Percentiles rank a stretch among this genome's conserved stretches.
phyloP scores from a whole-genome alignment of 2,797 vertebrate genomes.

The Todus mexicanus region DNA sequence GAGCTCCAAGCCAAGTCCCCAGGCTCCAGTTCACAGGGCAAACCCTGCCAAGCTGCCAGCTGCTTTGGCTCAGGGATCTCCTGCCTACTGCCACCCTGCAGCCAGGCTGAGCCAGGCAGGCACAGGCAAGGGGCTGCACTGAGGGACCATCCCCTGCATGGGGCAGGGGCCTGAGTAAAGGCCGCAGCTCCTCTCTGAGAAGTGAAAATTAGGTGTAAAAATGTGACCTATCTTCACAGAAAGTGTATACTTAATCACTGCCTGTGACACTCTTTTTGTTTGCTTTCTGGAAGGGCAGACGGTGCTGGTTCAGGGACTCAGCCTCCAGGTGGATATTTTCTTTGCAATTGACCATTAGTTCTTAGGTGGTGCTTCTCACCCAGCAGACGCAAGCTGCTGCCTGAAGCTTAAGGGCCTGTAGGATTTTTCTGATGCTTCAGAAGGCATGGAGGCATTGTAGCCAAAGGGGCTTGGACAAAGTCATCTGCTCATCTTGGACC shows the following conservation, averaged over 20 bases:
- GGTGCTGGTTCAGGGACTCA: background rate
- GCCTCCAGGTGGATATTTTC: background rate
- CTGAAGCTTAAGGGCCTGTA: background rate
- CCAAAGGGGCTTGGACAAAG: background rate
- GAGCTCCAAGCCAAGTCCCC: background rate
- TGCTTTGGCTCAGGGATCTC: background rate
- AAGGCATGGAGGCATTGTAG: background rate
- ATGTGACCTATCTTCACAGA: background rate
- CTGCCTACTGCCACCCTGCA: background rate
- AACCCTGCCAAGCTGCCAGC: background rate
- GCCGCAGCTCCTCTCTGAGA: background rate
- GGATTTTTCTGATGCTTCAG: background rate
- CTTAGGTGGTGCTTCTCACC: background rate
- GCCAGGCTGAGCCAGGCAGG: background rate
- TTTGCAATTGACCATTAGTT: background rate
- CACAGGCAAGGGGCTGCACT: background rate
- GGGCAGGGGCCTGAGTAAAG: background rate
- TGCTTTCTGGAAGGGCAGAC: background rate
- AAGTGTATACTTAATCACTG: background rate
- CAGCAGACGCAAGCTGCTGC: background rate
- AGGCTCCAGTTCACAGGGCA: background rate
- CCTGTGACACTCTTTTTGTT: background rate
- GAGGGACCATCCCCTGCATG: fast-evolving
- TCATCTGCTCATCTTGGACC: background rate
- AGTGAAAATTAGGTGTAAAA: background rate